Percentiles rank a stretch among this genome's conserved stretches.
phyloP scores from a whole-genome alignment of 2,797 vertebrate genomes.

The Leucoraja ocellata region DNA sequence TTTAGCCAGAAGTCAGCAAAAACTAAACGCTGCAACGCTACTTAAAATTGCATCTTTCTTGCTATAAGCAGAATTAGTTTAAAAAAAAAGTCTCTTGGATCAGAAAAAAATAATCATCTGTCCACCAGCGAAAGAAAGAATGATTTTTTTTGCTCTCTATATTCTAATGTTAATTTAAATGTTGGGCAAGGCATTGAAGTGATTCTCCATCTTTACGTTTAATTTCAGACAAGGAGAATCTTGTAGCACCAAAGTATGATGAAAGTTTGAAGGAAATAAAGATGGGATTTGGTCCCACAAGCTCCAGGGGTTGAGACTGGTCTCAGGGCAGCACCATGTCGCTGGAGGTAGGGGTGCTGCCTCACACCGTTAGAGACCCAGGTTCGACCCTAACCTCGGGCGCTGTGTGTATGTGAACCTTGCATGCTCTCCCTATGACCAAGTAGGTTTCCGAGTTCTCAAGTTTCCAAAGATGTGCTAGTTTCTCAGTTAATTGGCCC shows the following conservation, averaged over 20 bases:
- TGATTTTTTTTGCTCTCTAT: background rate
- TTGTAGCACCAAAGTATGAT: background rate
- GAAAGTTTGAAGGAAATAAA: background rate
- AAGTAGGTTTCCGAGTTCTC: too few relatives aligned
- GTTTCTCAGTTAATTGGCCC: too few relatives aligned
- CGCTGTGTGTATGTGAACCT: too few relatives aligned
- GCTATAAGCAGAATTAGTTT: constrained; percentile 7
- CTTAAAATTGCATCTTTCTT: background rate
- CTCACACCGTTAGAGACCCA: too few relatives aligned
- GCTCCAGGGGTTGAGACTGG: too few relatives aligned
- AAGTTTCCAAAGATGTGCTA: too few relatives aligned
- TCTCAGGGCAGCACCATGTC: too few relatives aligned
- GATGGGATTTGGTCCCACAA: too few relatives aligned
- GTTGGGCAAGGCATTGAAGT: background rate
- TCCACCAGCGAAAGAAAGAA: background rate
- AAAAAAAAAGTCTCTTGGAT: background rate
- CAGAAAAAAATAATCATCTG: background rate
- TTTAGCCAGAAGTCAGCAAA: constrained; percentile 19
- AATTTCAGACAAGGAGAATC: background rate
- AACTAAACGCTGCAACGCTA: background rate
- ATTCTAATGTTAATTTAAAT: constrained; percentile 4
- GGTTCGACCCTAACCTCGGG: too few relatives aligned
- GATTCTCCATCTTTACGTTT: too few relatives aligned
- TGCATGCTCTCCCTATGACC: too few relatives aligned
- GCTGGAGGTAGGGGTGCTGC: too few relatives aligned